Percentiles rank a stretch among this genome's conserved stretches.
These are phyloP conservation scores for Schrankia costaestrigalis DNA, from an alignment of 2,888 invertebrate species.

Conservation along the genomic window DNA sequence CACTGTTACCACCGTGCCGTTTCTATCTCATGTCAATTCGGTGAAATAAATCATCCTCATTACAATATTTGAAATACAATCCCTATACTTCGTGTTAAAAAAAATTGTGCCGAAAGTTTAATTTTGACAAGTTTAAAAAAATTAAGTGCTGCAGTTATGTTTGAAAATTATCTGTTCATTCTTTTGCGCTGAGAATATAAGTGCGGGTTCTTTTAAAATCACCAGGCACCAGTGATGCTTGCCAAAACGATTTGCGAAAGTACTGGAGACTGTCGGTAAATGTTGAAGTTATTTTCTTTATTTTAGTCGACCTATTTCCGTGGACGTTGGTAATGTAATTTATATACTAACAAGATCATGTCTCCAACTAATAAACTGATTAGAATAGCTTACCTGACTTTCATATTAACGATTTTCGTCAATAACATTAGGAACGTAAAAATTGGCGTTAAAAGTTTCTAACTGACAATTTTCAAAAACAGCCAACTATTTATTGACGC, in stretches of 20 bases:
- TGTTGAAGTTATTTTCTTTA: slow-evolving; percentile 38
- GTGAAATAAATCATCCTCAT: slow-evolving; percentile 11
- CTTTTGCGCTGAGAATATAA: slow-evolving; percentile 43
- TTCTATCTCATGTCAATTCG: slow-evolving; percentile 37
- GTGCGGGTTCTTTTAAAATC: slow-evolving; percentile 32
- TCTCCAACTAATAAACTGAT: not conserved
- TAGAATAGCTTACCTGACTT: too few species aligned
- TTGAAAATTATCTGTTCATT: slow-evolving; percentile 33
- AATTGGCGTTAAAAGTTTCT: too few species aligned
- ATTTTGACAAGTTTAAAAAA: too few species aligned
- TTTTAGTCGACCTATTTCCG: slow-evolving; percentile 33
- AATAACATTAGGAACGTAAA: too few species aligned
- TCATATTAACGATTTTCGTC: too few species aligned
- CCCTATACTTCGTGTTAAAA: too few species aligned
- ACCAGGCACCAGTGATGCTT: slow-evolving; percentile 39
- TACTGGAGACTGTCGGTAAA: slow-evolving; percentile 46
- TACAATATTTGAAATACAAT: slow-evolving; percentile 3
- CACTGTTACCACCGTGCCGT: slow-evolving; percentile 48
- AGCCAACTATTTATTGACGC: too few species aligned
- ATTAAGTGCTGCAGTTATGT: slow-evolving; percentile 49
- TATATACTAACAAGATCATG: slow-evolving; percentile 7
- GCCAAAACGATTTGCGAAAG: slow-evolving; percentile 50
- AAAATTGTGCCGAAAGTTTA: too few species aligned
- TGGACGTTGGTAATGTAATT: too few species aligned
- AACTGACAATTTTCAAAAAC: too few species aligned